These are phyloP conservation scores for Ammodytes marinus DNA, from an alignment of 2,113 vertebrate genomes.

Conservation along the genomic window DNA sequence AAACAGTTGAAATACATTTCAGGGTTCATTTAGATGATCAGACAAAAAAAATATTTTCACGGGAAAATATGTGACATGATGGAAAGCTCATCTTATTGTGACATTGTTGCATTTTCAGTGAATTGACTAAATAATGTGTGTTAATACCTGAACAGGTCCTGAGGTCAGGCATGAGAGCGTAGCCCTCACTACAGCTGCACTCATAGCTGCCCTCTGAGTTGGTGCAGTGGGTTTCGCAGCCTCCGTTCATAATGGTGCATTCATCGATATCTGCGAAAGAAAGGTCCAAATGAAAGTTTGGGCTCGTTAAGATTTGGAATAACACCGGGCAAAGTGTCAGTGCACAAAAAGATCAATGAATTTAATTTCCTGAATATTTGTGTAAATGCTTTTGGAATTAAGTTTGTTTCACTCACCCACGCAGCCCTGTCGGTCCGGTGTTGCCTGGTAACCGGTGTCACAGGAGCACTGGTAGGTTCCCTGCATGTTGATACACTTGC, in stretches of 20 bases:
- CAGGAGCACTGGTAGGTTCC: conserved; percentile 94
- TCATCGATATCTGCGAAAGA: conserved; percentile 84
- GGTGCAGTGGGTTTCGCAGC: conserved; percentile 91
- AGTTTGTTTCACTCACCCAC: conserved; percentile 85
- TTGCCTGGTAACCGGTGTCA: conserved; percentile 90
- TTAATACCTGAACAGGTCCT: conserved; percentile 89
- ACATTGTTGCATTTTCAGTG: background rate
- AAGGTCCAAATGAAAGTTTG: background rate
- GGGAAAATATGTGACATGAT: background rate
- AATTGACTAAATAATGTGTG: background rate
- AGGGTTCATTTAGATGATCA: background rate
- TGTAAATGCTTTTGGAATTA: background rate
- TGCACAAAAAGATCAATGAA: background rate
- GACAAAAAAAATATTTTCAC: background rate
- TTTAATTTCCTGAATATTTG: no score
- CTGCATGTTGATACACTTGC: conserved; percentile 91
- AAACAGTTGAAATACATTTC: background rate
- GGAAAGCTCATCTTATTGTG: background rate
- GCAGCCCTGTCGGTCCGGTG: conserved; percentile 90
- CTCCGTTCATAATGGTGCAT: conserved; percentile 90
- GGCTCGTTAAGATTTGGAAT: background rate
- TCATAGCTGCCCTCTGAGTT: conserved; percentile 95
- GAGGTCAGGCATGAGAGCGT: conserved; percentile 91
- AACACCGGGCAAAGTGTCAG: background rate
- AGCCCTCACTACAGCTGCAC: conserved; percentile 93